Base-by-base conservation (phyloP, 2,888 invertebrate species). In the Hermodice carunculata region DNA sequence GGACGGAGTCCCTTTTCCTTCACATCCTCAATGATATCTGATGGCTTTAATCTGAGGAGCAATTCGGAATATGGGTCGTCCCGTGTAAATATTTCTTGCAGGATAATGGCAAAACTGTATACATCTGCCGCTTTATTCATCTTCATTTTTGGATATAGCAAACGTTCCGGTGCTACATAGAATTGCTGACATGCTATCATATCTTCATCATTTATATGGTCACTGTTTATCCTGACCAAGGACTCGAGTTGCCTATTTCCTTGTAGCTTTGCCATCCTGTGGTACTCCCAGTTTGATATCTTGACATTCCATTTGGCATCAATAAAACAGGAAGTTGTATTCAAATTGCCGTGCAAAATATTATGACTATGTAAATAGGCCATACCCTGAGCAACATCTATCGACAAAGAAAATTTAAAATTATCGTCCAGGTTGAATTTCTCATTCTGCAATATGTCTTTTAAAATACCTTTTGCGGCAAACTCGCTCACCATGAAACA, bases 251-350 rank as follows among this genome's bases (percentile, higher is more conserved):
- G 17, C 22, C 19, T 29, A 14, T 6, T 17, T 43, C 8, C 17
- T 5, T 49, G 22, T 26, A 28, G 22, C 3, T 26, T 29, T 6
- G 67, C 66, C n/a, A 80, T 56, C 26, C 62, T 65, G 26, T 52
- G 70, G 52, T 76, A 77, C 56, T 77, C 76, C 84, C 84, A 85
- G 49, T 81, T 79, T 6, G 77, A 68, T 5, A 85, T 70, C 61
- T 80, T 80, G 4, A 83, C 76, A 1, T 74, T 78, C 85, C 85
- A 85, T 17, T 77, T 69, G 2, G 60, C 58, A 66, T 85, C 84
- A 26, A 84, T 70, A n/a, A 79, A 59, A 58, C 84, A 83, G 44
- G 64, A 70, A n/a, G 71, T 56, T 0, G 80, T 76, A 22, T 59
- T 71, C 31, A 85, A 74, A 44, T 70, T 62, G n/a, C 84, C 84